Conservation (phyloP, 2,797 vertebrate species). For the Muscicapa striata region DNA sequence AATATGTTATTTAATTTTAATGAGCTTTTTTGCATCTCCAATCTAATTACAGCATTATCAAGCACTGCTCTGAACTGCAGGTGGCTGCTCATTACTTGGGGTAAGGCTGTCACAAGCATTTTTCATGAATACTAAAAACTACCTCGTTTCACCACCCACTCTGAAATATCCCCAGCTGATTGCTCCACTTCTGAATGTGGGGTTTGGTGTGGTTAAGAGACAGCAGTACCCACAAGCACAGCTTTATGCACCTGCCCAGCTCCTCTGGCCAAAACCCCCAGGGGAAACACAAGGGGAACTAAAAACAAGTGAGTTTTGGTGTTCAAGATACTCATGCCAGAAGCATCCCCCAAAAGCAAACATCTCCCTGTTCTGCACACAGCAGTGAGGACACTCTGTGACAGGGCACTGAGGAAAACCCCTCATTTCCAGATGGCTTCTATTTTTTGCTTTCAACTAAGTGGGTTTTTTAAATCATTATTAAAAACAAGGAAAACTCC, state of each 20-base stretch:
- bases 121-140: slow-evolving; percentile 80
- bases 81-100: slow-evolving; percentile 80
- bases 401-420: background rate
- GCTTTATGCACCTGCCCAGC: rapidly evolving
- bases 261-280: rapidly evolving
- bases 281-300: rapidly evolving
- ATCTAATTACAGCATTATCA: slow-evolving; percentile 85
- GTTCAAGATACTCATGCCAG: rapidly evolving
- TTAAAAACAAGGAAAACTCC: background rate
- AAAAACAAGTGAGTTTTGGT: rapidly evolving
- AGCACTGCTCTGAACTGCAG: slow-evolving; percentile 81
- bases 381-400: background rate
- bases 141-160: slow-evolving; percentile 54
- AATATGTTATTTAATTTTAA: slow-evolving; percentile 85
- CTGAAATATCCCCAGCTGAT: background rate
- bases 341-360: background rate
- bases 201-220: background rate
- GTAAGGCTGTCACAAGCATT: slow-evolving; percentile 75
- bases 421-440: background rate
- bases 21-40: slow-evolving; percentile 84
- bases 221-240: background rate
- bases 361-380: background rate
- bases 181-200: background rate
- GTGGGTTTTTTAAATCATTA: background rate
- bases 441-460: background rate